Percentiles rank a stretch among this genome's conserved stretches.
Evolutionary conservation across 2,113 vertebrate genomes (phyloP).

Genomic region (Crotophaga sulcirostris): DNA sequence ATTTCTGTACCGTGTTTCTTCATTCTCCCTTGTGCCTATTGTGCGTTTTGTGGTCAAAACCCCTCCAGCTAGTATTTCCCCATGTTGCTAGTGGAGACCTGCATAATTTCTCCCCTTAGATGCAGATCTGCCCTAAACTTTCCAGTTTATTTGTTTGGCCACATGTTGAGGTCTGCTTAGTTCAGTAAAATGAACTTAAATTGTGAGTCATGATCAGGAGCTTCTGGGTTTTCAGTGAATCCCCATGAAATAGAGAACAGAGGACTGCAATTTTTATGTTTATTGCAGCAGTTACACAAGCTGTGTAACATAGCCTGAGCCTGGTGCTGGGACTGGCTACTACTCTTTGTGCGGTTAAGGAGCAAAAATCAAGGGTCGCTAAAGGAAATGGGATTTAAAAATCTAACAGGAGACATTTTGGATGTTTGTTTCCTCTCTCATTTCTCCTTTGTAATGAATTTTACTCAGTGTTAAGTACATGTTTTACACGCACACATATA

Average conservation of each 20-base stretch:
- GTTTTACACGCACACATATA: background rate
- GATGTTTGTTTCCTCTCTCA: background rate
- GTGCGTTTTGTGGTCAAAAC: background rate
- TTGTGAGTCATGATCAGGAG: slow-evolving; percentile 44
- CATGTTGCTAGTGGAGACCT: slow-evolving; percentile 45
- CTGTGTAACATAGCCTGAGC: background rate
- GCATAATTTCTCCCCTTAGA: slow-evolving; percentile 13
- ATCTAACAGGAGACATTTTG: background rate
- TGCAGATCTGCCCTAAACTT: slow-evolving; percentile 16
- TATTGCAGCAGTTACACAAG: background rate
- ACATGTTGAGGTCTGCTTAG: background rate
- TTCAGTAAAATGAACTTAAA: slow-evolving; percentile 21
- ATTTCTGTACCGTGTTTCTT: background rate
- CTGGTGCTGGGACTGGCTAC: background rate
- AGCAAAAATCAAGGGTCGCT: background rate
- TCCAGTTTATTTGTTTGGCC: slow-evolving; percentile 43
- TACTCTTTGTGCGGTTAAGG: background rate
- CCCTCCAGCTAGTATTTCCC: slow-evolving; percentile 8
- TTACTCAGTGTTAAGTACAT: background rate
- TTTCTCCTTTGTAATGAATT: background rate
- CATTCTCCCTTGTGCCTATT: background rate
- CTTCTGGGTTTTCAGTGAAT: slow-evolving; percentile 42
- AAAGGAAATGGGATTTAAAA: background rate
- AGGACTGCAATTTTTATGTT: slow-evolving; percentile 25
- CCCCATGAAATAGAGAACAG: slow-evolving; percentile 19